Evolutionary conservation across 2,888 invertebrate species (phyloP).

Genomic region (Chromoteleia sp.): DNA sequence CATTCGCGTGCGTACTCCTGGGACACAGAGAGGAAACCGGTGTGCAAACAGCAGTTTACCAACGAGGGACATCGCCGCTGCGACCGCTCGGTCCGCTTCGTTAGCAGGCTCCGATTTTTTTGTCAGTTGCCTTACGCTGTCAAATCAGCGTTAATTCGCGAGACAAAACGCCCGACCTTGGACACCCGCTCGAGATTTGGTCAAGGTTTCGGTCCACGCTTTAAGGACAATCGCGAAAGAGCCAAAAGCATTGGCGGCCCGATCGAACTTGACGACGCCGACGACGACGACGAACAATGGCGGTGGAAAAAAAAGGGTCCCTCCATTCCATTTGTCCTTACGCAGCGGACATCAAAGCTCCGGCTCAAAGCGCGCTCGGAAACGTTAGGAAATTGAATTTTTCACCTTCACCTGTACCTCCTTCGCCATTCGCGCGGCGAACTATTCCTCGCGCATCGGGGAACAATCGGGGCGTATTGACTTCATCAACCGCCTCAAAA

Average conservation of each 20-base stretch:
- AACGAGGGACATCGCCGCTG: slow-evolving; percentile 79
- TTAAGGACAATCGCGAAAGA: too few relatives aligned
- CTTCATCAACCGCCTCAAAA: slow-evolving; percentile 54
- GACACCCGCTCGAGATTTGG: too few relatives aligned
- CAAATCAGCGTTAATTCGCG: neutral
- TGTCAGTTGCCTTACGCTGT: slow-evolving; percentile 76
- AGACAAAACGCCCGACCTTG: too few relatives aligned
- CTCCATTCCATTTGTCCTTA: neutral
- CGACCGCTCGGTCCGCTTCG: slow-evolving; percentile 79
- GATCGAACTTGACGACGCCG: too few relatives aligned
- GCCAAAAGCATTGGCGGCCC: too few relatives aligned
- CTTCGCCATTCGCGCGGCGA: neutral
- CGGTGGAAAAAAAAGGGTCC: too few relatives aligned
- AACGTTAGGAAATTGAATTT: slow-evolving; percentile 56
- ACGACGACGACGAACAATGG: too few relatives aligned
- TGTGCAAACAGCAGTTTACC: slow-evolving; percentile 81
- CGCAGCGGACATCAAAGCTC: neutral
- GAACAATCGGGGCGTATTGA: slow-evolving; percentile 48
- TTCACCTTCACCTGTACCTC: slow-evolving; percentile 41
- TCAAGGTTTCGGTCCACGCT: too few relatives aligned
- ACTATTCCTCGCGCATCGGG: slow-evolving; percentile 34
- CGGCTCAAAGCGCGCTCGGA: neutral
- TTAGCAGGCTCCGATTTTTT: slow-evolving; percentile 82
- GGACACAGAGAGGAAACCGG: slow-evolving; percentile 79
- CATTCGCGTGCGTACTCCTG: slow-evolving; percentile 76